phyloP scores from a whole-genome alignment of 1,140 invertebrate genomes.

The Camponotus floridanus region DNA sequence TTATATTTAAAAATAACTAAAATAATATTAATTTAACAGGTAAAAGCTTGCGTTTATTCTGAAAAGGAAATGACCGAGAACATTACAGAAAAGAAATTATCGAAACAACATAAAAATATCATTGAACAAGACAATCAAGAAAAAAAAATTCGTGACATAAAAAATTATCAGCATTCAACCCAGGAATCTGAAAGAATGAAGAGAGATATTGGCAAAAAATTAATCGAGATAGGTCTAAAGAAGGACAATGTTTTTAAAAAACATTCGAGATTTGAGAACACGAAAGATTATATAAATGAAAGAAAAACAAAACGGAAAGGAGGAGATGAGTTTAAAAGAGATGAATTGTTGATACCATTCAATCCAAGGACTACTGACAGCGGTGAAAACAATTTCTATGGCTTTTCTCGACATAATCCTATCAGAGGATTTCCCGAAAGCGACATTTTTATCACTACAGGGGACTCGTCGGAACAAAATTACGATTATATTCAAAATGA shows the following conservation, averaged over 20 bases:
- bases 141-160: not conserved
- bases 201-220: conserved; percentile 8
- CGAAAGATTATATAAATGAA: conserved; percentile 40
- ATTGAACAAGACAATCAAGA: conserved; percentile 40
- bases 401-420: conserved; percentile 68
- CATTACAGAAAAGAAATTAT: conserved; percentile 23
- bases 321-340: conserved; percentile 28
- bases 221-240: not conserved
- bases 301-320: conserved; percentile 42
- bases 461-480: conserved; percentile 30
- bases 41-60: conserved; percentile 74
- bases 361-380: conserved; percentile 57
- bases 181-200: conserved; percentile 3
- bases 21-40: conserved; percentile 57
- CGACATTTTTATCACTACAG: conserved; percentile 68
- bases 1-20: conserved; percentile 1
- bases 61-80: conserved; percentile 63
- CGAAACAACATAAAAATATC: conserved; percentile 1
- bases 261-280: conserved; percentile 36
- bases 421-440: conserved; percentile 69
- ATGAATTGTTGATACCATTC: not conserved
- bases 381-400: conserved; percentile 74
- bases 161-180: not conserved
- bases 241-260: not conserved
- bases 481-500: conserved; percentile 68